Evolutionary conservation across 2,888 invertebrate species (phyloP), one percentile per base, ranked within the genome.

Genomic region (Drosophila borealis): DNA sequence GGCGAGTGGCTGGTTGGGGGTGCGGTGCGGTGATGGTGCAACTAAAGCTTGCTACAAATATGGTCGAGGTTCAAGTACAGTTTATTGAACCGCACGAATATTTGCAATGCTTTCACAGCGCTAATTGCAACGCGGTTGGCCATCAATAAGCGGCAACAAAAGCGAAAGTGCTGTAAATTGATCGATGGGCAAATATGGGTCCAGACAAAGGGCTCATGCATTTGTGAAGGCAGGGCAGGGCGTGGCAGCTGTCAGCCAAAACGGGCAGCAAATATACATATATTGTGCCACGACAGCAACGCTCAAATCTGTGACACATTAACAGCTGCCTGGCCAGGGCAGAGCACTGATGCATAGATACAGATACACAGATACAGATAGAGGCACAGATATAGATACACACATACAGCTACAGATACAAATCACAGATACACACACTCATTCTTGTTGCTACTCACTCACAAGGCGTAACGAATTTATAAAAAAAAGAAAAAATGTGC

Each of bases 141-240:
- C 64, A 69, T 66, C 66, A 46, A 60, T 73, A 65, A 65, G 37
- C 21, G 33, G 46, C 48, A 14, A 49, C 21, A 61, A 61, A 72
- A 69, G 70, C 60, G 72, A 83, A 88, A 86, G 80, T 86, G 74
- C 83, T 83, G 89, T 69, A 86, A 83, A 68, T 74, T 82, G 83
- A 88, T 80, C 84, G 80, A 86, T 86, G 72, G 29, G 42, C 70
- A 88, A 76, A 79, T 62, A 72, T 69, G 44, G 8, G 42, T 34
- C 64, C 59, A 80, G 61, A 59, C 60, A 64, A 65, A 81, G 70
- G 63, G 21, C 66, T 51, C n/a, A 41, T 51, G 50, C 34, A 19
- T 10, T 2, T n/a, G 25, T 21, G n/a, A 5, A 34, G 10, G 11
- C 11, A 13, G 39, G 2, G 70, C 45, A 55, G 25, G 57, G 46